Conservation (phyloP, 1,140 invertebrate genomes). For the Calliphora vicina region DNA sequence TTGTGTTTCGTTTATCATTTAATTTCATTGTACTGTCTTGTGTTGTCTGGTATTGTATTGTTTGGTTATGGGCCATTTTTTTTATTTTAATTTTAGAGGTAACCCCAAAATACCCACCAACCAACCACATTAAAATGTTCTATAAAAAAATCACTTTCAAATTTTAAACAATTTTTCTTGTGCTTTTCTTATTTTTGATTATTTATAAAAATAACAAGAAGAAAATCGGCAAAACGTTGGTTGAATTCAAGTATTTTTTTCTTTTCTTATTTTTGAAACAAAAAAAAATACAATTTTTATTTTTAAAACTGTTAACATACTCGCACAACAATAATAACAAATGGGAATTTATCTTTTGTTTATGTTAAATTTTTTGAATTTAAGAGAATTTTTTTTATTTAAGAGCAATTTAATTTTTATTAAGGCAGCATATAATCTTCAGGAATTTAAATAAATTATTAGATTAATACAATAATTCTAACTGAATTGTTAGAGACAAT, state of each 20-base stretch:
- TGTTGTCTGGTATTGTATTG: constrained; percentile 18
- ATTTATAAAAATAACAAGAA: constrained; percentile 30
- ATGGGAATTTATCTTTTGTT: too few relatives aligned
- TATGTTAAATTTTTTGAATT: too few relatives aligned
- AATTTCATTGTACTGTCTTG: constrained; percentile 15
- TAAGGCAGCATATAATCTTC: too few relatives aligned
- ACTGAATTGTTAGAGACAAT: too few relatives aligned
- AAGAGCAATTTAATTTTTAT: too few relatives aligned
- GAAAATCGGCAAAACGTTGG: constrained; percentile 6
- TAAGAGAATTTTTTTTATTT: too few relatives aligned
- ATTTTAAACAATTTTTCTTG: constrained; percentile 10
- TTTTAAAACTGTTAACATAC: constrained; percentile 12
- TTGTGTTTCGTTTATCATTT: not conserved
- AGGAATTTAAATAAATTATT: too few relatives aligned
- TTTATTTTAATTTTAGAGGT: constrained; percentile 44
- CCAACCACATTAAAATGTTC: constrained; percentile 37
- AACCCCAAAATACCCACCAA: constrained; percentile 44
- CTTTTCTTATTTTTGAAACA: too few relatives aligned
- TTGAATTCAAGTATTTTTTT: constrained; percentile 28
- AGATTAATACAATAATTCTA: too few relatives aligned
- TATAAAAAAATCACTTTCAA: constrained; percentile 15
- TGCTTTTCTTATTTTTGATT: not conserved
- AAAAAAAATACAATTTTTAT: constrained; percentile 7
- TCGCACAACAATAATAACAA: not conserved
- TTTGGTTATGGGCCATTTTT: constrained; percentile 33